A percentile compares a stretch with the other conserved stretches of the same genome.
Conservation (phyloP, 2,113 vertebrate species). For the Dissostichus mawsoni region DNA sequence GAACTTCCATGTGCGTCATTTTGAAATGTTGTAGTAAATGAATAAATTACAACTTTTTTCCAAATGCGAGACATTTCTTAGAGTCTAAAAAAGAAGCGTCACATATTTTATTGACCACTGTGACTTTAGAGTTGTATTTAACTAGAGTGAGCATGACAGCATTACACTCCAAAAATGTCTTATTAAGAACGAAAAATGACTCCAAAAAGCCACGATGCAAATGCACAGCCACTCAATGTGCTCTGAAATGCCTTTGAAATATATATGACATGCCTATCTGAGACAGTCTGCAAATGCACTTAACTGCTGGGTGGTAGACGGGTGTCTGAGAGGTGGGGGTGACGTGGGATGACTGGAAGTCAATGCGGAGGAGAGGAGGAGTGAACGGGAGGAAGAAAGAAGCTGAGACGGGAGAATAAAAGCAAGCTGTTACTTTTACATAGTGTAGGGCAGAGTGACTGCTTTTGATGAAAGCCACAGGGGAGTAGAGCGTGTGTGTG, state of each 20-base stretch:
- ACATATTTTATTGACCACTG: constrained; percentile 19
- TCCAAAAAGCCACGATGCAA: constrained; percentile 24
- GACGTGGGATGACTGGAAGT: constrained; percentile 45
- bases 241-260: constrained; percentile 69
- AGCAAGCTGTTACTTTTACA: constrained; percentile 56
- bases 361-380: constrained; percentile 18
- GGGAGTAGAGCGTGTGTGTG: constrained; percentile 22
- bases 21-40: constrained; percentile 1
- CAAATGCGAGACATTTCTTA: neutral
- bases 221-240: constrained; percentile 48
- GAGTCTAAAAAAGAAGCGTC: neutral
- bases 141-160: constrained; percentile 14
- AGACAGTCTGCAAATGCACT: constrained; percentile 67
- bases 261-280: constrained; percentile 68
- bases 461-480: constrained; percentile 56
- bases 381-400: constrained; percentile 26
- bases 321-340: constrained; percentile 52
- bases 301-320: constrained; percentile 44
- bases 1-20: neutral
- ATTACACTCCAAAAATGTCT: constrained; percentile 34
- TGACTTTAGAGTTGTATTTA: constrained; percentile 5
- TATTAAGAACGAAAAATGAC: constrained; percentile 43
- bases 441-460: constrained; percentile 40
- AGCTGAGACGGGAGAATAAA: constrained; percentile 47
- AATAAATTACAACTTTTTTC: neutral